Evolutionary conservation across 2,113 vertebrate species (phyloP), one percentile per base, ranked within the genome.

Genomic region (Caranx melampygus): DNA sequence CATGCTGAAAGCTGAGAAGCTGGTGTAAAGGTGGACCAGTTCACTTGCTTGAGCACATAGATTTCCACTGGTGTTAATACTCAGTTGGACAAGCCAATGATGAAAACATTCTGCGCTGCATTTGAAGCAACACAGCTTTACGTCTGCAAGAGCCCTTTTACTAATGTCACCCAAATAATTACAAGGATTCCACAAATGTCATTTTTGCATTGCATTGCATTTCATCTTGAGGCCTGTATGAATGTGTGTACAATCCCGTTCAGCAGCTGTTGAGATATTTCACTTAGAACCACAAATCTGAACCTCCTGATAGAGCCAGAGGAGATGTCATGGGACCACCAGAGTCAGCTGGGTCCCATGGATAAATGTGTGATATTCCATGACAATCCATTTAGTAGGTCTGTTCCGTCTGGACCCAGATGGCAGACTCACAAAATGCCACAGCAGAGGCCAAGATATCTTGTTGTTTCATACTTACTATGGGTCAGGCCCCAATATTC

Each of bases 41-140:
- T 76, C 60, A 34, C 44, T 57, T 72, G 62, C 37, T 72, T 13
- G 16, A 70, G 59, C 15, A 67, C 20, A 51, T 63, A 20, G 40
- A 31, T 37, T 26, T 34, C 33, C 44, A 26, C 21, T 44, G 31
- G 52, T 71, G 34, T 81, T 11, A 73, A 45, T 42, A 71, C 59
- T 66, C 9, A 63, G 0, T 57, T 52, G 15, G 64, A 42, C 13
- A 66, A 49, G 15, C 26, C 9, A 52, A 33, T 42, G 31, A 63
- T 44, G 11, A 44, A 14, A 26, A 4, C 52, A 3, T 18, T 13
- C 21, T 13, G 52, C 12, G 49, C 18, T 55, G 26, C n/a, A 21
- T 3, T 12, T 26, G 52, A 55, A 55, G 52, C 51, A 21, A 55
- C 8, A 21, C 10, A 55, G 52, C 9, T 21, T 55, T 31, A 31